Evolutionary conservation across 2,888 invertebrate species (phyloP).

Genomic region (Dione vanillae): DNA sequence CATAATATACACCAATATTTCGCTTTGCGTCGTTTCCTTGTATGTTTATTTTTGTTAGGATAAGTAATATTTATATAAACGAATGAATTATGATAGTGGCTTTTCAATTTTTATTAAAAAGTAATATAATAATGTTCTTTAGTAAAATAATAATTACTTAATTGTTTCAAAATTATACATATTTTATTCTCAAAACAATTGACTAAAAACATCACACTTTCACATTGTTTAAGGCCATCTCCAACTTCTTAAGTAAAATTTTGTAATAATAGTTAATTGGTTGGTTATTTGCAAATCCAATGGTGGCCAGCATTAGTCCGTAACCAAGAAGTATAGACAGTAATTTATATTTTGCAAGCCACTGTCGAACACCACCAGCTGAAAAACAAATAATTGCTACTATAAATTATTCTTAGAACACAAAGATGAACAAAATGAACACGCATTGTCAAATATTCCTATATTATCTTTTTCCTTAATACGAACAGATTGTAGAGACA

Average conservation of each 20-base stretch:
- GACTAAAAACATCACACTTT: constrained; percentile 56
- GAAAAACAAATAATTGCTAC: constrained; percentile 49
- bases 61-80: too few species aligned
- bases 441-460: too few species aligned
- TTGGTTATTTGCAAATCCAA: constrained; percentile 86
- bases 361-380: constrained; percentile 76
- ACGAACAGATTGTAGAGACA: too few species aligned
- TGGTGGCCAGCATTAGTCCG: constrained; percentile 85
- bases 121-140: neutral
- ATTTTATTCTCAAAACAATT: constrained; percentile 8
- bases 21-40: too few species aligned
- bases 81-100: neutral
- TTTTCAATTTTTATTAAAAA: neutral
- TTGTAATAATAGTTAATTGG: constrained; percentile 86
- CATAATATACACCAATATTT: too few species aligned
- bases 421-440: too few species aligned
- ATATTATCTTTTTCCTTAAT: too few species aligned
- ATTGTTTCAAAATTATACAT: constrained; percentile 9
- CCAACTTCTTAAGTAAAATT: constrained; percentile 78
- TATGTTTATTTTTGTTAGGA: too few species aligned
- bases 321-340: constrained; percentile 86
- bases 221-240: constrained; percentile 65
- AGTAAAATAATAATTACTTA: neutral
- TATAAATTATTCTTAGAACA: neutral
- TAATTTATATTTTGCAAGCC: constrained; percentile 86